A percentile compares a stretch with the other conserved stretches of the same genome.
These are phyloP conservation scores for Chiroxiphia lanceolata DNA, from an alignment of 2,797 vertebrate genomes.

Conservation along the genomic window DNA sequence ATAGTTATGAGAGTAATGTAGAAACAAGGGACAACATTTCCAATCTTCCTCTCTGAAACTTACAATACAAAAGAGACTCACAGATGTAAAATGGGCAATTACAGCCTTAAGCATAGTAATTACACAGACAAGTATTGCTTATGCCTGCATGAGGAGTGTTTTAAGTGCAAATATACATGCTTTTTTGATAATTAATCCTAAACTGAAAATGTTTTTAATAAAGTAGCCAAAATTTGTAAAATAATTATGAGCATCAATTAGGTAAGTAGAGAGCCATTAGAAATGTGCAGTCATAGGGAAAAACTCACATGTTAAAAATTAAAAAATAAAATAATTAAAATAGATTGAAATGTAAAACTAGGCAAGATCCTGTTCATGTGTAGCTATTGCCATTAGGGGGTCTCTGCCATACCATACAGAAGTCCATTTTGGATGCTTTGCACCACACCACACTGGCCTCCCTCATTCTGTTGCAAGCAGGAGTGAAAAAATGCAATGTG, in stretches of 20 bases:
- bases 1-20: conserved; percentile 40
- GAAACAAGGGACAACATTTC: conserved; percentile 5
- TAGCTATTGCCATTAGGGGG: background rate
- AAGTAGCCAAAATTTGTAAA: background rate
- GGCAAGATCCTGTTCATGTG: background rate
- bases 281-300: background rate
- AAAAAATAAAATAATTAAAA: background rate
- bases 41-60: background rate
- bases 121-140: conserved; percentile 18
- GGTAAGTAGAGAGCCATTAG: background rate
- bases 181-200: conserved; percentile 16
- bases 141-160: background rate
- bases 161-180: conserved; percentile 21
- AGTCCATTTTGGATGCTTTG: background rate
- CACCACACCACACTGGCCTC: background rate
- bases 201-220: conserved; percentile 16
- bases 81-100: conserved; percentile 32
- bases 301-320: background rate
- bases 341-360: background rate
- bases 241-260: background rate
- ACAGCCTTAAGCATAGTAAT: conserved; percentile 5
- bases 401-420: background rate
- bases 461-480: background rate
- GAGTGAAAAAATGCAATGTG: background rate
- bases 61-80: background rate